Base-by-base conservation (phyloP, 2,113 vertebrate genomes). In the Centropristis striata region DNA sequence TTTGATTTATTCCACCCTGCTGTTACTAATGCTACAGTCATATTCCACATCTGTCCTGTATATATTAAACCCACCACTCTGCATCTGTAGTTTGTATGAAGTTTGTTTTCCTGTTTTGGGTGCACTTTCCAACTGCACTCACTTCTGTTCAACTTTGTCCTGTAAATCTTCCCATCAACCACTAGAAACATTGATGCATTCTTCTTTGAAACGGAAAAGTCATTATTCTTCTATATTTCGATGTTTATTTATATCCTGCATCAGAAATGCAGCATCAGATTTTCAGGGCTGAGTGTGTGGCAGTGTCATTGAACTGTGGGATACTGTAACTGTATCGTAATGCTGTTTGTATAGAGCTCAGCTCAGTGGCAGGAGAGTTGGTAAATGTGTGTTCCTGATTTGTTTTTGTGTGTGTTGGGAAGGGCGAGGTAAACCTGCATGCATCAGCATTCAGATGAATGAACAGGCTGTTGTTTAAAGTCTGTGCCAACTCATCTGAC, bases 401-500 rank as follows among this genome's bases (percentile, higher is more conserved):
- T 67, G n/a, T 69, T 49, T 77, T 44, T 69, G 46, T 83, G 53
- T 72, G 58, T 77, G 70, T 74, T 16, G 47, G 41, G 6, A 20
- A 0, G 27, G 36, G 28, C 0, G 18, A 71, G 44, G 25, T n/a
- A 37, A 75, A 81, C 44, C 15, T 46, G 73, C 75, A 27, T 8
- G 12, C 18, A 71, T 88, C 88, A 88, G 86, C 86, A n/a, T 76
- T 69, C 49, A 14, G 16, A 51, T 21, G 49, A 58, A 46, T 57
- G 68, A 18, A 21, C 57, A 59, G 41, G 49, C 54, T 63, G 47
- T 59, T 47, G 59, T 27, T 28, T 51, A 20, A n/a, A 65, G 28
- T 60, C 2, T 8, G 46, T 25, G 68, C 36, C 47, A 7, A 21
- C 65, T 14, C 15, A 13, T 21, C 18, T 25, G 21, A 42, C 44